phyloP scores from a whole-genome alignment of 2,797 vertebrate genomes.

The Cyprinodon diabolis region DNA sequence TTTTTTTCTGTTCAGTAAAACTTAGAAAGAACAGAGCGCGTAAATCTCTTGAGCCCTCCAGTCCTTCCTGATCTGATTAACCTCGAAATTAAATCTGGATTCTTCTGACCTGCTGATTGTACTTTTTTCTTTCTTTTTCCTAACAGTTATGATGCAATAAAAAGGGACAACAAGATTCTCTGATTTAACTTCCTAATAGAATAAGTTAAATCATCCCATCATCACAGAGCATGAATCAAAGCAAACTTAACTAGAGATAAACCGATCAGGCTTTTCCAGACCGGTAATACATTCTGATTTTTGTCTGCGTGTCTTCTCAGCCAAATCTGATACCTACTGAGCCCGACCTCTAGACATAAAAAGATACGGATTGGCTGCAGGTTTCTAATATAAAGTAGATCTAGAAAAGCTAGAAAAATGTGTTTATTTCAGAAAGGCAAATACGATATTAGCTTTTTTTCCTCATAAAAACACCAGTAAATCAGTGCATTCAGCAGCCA shows the following conservation, averaged over 20 bases:
- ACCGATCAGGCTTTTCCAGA: neutral
- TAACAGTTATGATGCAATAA: neutral
- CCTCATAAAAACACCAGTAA: no score
- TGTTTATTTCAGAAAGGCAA: no score
- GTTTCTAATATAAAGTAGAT: neutral
- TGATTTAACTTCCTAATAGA: neutral
- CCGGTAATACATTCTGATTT: neutral
- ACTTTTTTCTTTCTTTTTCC: no score
- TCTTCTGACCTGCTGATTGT: neutral
- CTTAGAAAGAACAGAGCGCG: neutral
- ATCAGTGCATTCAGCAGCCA: no score
- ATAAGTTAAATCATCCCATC: neutral
- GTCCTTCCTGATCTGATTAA: neutral
- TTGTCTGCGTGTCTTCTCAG: neutral
- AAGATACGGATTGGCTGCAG: neutral
- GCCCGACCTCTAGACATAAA: neutral
- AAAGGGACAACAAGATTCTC: neutral
- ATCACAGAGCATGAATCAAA: neutral
- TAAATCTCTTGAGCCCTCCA: neutral
- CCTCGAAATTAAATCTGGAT: neutral
- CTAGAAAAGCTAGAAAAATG: neutral
- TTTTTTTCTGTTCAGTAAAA: conserved; percentile 6
- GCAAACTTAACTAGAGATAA: neutral
- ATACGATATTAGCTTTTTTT: no score
- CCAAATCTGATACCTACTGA: neutral